Conservation (phyloP, 2,888 invertebrate species). For the Lasioglossum zephyrum region DNA sequence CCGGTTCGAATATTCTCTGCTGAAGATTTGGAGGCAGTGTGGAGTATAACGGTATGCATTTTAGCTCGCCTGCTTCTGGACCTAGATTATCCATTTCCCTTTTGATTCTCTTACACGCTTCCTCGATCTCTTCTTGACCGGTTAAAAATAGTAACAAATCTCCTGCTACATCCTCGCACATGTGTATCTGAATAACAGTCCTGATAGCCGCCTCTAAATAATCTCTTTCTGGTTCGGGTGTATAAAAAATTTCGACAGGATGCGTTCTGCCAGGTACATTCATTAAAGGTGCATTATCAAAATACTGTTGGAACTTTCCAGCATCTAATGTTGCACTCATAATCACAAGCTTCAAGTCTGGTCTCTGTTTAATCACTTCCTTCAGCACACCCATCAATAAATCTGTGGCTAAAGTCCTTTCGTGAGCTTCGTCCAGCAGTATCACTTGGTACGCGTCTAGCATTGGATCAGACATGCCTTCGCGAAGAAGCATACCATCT, state of each 20-base stretch:
- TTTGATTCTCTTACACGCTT: conserved; percentile 98
- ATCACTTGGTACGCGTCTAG: conserved; percentile 98
- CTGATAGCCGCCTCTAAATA: conserved; percentile 99
- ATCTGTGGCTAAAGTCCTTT: conserved; percentile 98
- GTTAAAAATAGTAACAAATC: conserved; percentile 97
- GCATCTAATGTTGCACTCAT: conserved; percentile 99
- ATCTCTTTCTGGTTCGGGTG: conserved; percentile 98
- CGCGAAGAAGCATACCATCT: conserved; percentile 99
- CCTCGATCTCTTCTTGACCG: conserved; percentile 98
- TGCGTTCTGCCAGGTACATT: conserved; percentile 98
- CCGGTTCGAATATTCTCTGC: conserved; percentile 98
- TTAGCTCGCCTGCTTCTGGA: conserved; percentile 97
- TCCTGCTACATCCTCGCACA: conserved; percentile 96
- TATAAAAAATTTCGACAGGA: conserved; percentile 99
- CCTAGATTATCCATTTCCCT: conserved; percentile 98
- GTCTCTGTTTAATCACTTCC: conserved; percentile 96
- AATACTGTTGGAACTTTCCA: conserved; percentile 99
- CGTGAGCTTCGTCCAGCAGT: conserved; percentile 99
- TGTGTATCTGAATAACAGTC: conserved; percentile 98
- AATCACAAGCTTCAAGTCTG: conserved; percentile 97
- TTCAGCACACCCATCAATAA: conserved; percentile 99
- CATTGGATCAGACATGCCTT: conserved; percentile 99
- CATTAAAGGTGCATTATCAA: conserved; percentile 99
- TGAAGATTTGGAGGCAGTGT: conserved; percentile 98
- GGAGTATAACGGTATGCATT: conserved; percentile 99